phyloP scores from a whole-genome alignment of 1,140 invertebrate genomes.

The Ctenoplectra terminalis region DNA sequence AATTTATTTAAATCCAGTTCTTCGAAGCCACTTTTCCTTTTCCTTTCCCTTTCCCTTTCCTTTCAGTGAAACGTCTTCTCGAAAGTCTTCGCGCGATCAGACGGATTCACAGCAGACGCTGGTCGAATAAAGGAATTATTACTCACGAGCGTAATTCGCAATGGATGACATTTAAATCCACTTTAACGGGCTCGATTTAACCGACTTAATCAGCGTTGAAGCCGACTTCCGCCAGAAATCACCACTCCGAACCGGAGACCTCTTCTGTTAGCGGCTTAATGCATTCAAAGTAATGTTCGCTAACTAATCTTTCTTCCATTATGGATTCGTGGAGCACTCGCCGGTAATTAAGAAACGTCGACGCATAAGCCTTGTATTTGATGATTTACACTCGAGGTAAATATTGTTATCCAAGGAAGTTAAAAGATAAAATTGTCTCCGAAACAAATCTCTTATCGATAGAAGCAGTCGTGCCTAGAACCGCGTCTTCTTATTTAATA shows the following conservation, averaged over 20 bases:
- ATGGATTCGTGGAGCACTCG: not conserved
- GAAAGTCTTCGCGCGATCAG: not conserved
- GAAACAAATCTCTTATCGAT: not conserved
- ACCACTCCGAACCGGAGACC: not conserved
- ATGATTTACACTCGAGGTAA: too few species aligned
- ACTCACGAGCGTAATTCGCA: not conserved
- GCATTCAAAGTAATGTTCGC: not conserved
- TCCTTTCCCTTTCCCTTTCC: not conserved
- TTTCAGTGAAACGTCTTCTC: not conserved
- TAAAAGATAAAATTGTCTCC: too few species aligned
- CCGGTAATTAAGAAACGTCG: not conserved
- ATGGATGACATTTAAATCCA: not conserved
- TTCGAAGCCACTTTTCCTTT: fast-evolving
- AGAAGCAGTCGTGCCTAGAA: not conserved
- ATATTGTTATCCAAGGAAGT: too few species aligned
- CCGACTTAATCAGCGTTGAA: not conserved
- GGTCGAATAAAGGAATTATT: not conserved
- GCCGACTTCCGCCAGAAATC: not conserved
- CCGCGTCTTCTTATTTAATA: not conserved
- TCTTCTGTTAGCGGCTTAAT: not conserved
- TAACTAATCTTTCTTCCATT: slow-evolving; percentile 6
- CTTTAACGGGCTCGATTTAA: not conserved
- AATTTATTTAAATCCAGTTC: slow-evolving; percentile 28
- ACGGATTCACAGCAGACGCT: not conserved
- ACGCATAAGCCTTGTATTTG: too few species aligned